These are phyloP conservation scores for Epinotia ramella DNA, from an alignment of 2,888 invertebrate species.

Conservation along the genomic window DNA sequence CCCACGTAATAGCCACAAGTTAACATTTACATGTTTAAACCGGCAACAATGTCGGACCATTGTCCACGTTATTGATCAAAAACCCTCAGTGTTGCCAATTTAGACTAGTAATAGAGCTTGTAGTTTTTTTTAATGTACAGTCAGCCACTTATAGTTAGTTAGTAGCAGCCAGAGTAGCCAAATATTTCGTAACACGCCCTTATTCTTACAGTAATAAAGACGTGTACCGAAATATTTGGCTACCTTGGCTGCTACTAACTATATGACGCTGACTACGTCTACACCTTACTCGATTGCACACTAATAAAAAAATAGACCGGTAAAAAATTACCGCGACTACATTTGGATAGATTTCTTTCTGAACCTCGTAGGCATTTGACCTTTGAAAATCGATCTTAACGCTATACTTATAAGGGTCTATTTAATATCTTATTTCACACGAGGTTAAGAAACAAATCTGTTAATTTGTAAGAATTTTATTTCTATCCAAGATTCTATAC, in stretches of 20 bases:
- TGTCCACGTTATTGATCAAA: too few species aligned
- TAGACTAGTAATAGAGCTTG: too few species aligned
- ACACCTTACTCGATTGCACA: background rate
- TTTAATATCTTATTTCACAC: background rate
- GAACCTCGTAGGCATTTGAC: background rate
- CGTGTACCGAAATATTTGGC: too few species aligned
- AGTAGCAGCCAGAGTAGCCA: too few species aligned
- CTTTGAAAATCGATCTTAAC: background rate
- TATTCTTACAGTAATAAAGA: too few species aligned
- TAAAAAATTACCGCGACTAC: constrained; percentile 12
- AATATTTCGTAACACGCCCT: too few species aligned
- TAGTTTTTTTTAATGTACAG: too few species aligned
- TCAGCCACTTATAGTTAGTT: too few species aligned
- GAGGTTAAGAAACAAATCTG: constrained; percentile 3
- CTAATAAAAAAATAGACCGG: constrained; percentile 20
- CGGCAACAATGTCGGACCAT: background rate
- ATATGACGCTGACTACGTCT: background rate
- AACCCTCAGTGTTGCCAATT: background rate
- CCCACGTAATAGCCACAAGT: background rate
- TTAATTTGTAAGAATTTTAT: background rate
- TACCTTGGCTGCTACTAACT: too few species aligned
- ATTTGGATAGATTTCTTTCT: background rate
- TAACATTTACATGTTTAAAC: background rate
- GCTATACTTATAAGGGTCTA: background rate
- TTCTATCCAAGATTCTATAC: background rate